Percentiles rank a stretch among this genome's conserved stretches.
Conservation (phyloP, 2,888 invertebrate species). For the Nephrotoma appendiculata region DNA sequence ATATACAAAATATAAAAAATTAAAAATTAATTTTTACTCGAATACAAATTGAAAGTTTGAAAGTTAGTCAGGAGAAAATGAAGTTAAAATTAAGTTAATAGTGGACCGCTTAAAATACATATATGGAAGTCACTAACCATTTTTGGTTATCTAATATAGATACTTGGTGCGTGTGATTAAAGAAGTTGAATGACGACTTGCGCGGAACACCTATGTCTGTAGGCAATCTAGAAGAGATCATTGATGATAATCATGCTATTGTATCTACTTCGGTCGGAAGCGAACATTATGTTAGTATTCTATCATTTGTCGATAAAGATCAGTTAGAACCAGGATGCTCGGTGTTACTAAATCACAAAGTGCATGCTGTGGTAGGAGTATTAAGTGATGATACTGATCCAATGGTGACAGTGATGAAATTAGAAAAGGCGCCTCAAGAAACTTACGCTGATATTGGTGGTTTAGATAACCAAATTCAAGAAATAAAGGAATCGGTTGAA, state of each 20-base stretch:
- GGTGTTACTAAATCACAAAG: constrained; percentile 96
- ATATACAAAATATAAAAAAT: too few relatives aligned
- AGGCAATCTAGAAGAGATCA: constrained; percentile 97
- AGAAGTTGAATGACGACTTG: constrained; percentile 93
- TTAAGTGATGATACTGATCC: constrained; percentile 99
- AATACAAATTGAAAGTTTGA: too few relatives aligned
- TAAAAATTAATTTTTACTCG: too few relatives aligned
- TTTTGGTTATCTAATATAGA: too few relatives aligned
- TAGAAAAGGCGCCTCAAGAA: constrained; percentile 98
- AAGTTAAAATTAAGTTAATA: too few relatives aligned
- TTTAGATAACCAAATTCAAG: constrained; percentile 92
- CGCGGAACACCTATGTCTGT: constrained; percentile 99
- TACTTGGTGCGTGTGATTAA: too few relatives aligned
- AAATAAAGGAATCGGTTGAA: constrained; percentile 97
- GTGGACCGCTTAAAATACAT: too few relatives aligned
- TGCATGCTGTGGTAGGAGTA: constrained; percentile 98
- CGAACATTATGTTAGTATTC: constrained; percentile 97
- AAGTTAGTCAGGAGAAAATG: too few relatives aligned
- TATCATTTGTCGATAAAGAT: constrained; percentile 99
- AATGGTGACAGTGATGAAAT: constrained; percentile 99
- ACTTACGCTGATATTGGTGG: constrained; percentile 99
- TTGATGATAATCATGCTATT: constrained; percentile 99
- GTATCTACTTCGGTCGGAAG: constrained; percentile 98
- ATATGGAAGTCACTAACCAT: too few relatives aligned
- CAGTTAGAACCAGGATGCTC: constrained; percentile 98